phyloP scores from a whole-genome alignment of 2,113 vertebrate species.

The Sprattus sprattus region DNA sequence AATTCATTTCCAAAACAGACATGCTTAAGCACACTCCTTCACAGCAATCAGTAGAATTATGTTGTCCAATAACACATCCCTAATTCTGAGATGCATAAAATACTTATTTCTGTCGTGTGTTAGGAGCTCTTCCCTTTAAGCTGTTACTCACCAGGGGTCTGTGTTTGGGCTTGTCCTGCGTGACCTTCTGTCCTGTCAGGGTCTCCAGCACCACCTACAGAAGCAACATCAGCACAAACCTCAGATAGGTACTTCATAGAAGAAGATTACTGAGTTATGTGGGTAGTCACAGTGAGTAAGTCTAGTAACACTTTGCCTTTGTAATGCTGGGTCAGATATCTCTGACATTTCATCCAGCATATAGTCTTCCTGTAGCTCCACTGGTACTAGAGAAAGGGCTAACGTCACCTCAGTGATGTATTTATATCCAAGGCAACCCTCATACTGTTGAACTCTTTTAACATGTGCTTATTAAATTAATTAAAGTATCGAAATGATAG shows the following conservation, averaged over 20 bases:
- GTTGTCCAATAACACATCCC: too few species aligned
- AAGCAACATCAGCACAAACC: neutral
- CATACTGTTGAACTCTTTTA: too few species aligned
- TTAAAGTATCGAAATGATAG: too few species aligned
- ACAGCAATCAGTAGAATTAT: neutral
- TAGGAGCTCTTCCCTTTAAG: neutral
- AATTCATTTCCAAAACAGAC: too few species aligned
- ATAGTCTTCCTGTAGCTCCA: neutral
- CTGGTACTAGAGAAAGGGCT: neutral
- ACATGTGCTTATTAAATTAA: neutral
- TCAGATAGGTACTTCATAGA: too few species aligned
- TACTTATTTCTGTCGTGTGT: neutral
- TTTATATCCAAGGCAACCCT: too few species aligned
- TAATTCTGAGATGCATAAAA: neutral
- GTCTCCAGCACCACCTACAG: constrained; percentile 72
- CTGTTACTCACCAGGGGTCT: constrained; percentile 63
- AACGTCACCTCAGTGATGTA: neutral
- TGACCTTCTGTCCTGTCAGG: constrained; percentile 64
- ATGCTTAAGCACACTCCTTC: neutral
- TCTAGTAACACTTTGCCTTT: too few species aligned
- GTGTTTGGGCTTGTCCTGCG: constrained; percentile 58
- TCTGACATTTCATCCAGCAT: too few species aligned
- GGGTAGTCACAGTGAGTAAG: too few species aligned
- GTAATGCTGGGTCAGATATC: too few species aligned
- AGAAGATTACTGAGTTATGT: neutral